A percentile compares a stretch with the other conserved stretches of the same genome.
These are phyloP conservation scores for Artemia franciscana DNA, from an alignment of 1,140 invertebrate genomes.

Conservation along the genomic window DNA sequence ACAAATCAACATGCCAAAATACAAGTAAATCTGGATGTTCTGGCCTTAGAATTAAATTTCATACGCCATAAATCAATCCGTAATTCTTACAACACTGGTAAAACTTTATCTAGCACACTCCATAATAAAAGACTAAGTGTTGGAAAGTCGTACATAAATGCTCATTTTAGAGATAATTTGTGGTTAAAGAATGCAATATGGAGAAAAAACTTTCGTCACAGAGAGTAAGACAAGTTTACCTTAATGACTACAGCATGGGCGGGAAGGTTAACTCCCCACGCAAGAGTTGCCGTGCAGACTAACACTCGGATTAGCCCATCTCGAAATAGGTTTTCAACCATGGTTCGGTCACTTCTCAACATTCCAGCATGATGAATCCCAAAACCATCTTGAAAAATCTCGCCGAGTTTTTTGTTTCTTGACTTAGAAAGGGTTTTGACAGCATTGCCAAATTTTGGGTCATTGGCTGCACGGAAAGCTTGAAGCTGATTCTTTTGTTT, in stretches of 20 bases:
- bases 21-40: too few species aligned
- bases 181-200: neutral
- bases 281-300: conserved; percentile 89
- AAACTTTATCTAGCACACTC: too few species aligned
- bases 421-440: conserved; percentile 38
- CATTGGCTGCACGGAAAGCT: conserved; percentile 35
- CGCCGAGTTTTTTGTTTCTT: conserved; percentile 44
- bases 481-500: conserved; percentile 40
- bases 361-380: conserved; percentile 94
- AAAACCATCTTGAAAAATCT: conserved; percentile 61
- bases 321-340: conserved; percentile 70
- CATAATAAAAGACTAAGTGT: too few species aligned
- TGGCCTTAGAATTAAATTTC: too few species aligned
- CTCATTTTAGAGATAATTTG: neutral
- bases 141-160: too few species aligned
- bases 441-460: conserved; percentile 30
- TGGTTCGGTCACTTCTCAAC: conserved; percentile 50
- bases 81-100: too few species aligned
- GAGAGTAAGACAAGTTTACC: conserved; percentile 24
- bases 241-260: conserved; percentile 93
- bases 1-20: too few species aligned
- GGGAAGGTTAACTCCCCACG: conserved; percentile 98
- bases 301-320: conserved; percentile 77
- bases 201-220: too few species aligned
- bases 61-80: too few species aligned